Evolutionary conservation across 1,140 invertebrate genomes (phyloP), one percentile per base, ranked within the genome.

Genomic region (Penaeus indicus): DNA sequence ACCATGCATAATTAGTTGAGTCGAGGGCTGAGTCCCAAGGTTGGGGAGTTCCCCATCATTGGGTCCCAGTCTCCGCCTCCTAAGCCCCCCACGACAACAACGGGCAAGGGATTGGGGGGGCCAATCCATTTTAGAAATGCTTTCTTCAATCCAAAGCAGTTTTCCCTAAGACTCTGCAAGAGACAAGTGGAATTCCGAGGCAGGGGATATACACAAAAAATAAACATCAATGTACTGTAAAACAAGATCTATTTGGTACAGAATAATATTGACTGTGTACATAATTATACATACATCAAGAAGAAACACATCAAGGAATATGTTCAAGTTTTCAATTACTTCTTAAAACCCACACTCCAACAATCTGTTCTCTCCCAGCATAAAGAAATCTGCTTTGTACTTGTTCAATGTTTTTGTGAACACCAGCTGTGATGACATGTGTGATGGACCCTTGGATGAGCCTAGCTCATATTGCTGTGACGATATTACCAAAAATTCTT

Each of bases 231-330:
- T 13, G 16, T 84, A 88, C 87, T 88, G 87, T 84, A 88, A 88
- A 88, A 88, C 69, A 83, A 88, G 79, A 88, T 88, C 81, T 88
- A 84, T 88, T 88, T 88, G 81, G 82, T 88, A 88, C 87, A 88
- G 87, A 88, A 88, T 88, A 88, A 88, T 88, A 88, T 84, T 88
- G 87, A 88, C 87, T 88, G 87, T 88, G 87, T 88, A 88, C 87
- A 88, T 88, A 88, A 88, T 78, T 88, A 84, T 88, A 88, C 86
- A 88, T 88, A 88, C 79, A 88, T 82, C 87, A 78, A 88, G 87
- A 88, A 88, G 63, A 79, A 88, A 88, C 67, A 88, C 67, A 88
- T 78, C 87, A 88, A 88, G 87, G 81, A 88, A 88, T 78, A 88
- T 69, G 81, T 84, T 88, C 87, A 83, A 77, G 54, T 84, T 84